Evolutionary conservation across 2,888 invertebrate species (phyloP), one percentile per base, ranked within the genome.

Genomic region (Parnassius apollo): DNA sequence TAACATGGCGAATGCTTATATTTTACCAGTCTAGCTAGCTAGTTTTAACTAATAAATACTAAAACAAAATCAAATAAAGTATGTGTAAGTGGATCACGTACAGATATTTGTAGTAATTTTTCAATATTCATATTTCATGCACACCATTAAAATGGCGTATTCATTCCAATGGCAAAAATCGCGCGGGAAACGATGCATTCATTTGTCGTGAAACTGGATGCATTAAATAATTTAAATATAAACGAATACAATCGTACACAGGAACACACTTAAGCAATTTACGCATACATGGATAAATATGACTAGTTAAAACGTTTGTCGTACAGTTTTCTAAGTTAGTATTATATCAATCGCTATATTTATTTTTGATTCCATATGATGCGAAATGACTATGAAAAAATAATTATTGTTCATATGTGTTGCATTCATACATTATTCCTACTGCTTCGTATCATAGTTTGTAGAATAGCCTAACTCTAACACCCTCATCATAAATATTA

Each of bases 171-270:
- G 75, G 71, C 67, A 72, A 75, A 75, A 73, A 72, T 70, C 72
- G 73, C 61, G 61, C 62, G 61, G 57, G 65, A 66, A 69, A 68
- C 67, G 67, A 67, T 64, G 71, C 75, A 78, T 82, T 76, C 75
- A 81, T 86, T 83, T 81, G 78, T 75, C 81, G 81, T 78, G 76
- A 78, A 81, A 81, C 78, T 74, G 76, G 74, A 76, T 80, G 82
- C 82, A 83, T 81, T 80, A 85, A 85, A 83, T 82, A 83, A 88
- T 86, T 86, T 82, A 81, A 83, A 84, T 80, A 75, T 78, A 82
- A 83, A 84, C 79, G 75, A 86, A 85, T 85, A 85, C 86, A 85
- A 87, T 81, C 80, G 80, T 7, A 88, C 87, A 87, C 76, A 85
- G 73, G 80, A 88, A 88, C 80, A 84, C 87, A 85, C 86, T 87